phyloP scores from a whole-genome alignment of 1,140 invertebrate genomes.

The Bombus confusus region DNA sequence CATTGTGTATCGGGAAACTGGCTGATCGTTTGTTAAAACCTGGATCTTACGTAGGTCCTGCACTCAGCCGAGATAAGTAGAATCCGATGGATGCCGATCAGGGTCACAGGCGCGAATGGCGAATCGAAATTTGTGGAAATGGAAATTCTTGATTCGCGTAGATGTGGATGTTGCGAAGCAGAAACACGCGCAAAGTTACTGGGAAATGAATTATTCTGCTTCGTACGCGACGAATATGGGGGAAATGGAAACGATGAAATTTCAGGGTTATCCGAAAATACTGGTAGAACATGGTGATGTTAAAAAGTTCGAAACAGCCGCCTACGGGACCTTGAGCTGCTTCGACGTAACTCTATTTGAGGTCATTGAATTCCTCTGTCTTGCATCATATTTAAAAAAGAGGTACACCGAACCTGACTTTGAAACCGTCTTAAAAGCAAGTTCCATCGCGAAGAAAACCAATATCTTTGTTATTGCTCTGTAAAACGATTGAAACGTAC shows the following conservation, averaged over 20 bases:
- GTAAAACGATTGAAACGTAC: neutral
- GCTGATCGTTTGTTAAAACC: neutral
- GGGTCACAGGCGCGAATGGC: neutral
- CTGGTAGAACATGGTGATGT: accelerated
- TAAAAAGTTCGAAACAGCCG: neutral
- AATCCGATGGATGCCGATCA: neutral
- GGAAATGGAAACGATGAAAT: neutral
- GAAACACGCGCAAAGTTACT: neutral
- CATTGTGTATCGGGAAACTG: constrained; percentile 23
- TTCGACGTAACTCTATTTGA: neutral
- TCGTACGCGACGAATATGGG: neutral
- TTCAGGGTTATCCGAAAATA: neutral
- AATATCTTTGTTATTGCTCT: neutral
- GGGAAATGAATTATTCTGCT: neutral
- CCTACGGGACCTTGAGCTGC: neutral
- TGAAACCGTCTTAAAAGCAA: neutral
- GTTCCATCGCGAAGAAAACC: neutral
- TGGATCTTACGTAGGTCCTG: neutral
- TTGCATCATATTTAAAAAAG: neutral
- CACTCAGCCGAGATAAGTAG: neutral
- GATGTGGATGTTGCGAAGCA: neutral
- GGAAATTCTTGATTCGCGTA: neutral
- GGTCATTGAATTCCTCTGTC: neutral
- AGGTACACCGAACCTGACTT: too few species aligned
- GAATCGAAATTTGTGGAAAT: neutral